Conservation (phyloP, 2,797 vertebrate species). For the Bradypus variegatus region DNA sequence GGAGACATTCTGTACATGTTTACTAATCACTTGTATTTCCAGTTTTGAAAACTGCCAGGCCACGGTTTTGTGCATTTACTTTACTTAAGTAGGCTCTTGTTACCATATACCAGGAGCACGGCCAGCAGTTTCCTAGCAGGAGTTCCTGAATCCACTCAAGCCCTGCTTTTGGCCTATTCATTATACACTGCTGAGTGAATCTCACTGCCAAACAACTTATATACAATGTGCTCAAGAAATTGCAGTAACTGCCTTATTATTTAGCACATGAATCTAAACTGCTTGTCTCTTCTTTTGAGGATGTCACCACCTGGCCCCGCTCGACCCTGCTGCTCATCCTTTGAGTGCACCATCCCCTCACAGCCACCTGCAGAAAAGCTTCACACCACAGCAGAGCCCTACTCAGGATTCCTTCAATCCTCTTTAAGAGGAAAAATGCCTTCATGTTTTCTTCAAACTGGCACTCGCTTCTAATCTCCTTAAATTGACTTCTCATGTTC, state of each 20-base stretch:
- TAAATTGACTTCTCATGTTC: background rate
- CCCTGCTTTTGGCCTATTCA: background rate
- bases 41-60: background rate
- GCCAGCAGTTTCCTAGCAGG: background rate
- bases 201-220: background rate
- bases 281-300: background rate
- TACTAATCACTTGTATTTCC: background rate
- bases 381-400: background rate
- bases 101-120: background rate
- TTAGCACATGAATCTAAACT: background rate
- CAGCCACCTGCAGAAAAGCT: background rate
- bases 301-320: background rate
- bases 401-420: background rate
- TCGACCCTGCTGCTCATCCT: background rate
- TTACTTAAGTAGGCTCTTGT: background rate
- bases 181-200: background rate
- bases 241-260: background rate
- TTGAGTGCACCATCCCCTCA: background rate
- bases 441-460: background rate
- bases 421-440: background rate
- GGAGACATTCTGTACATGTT: background rate
- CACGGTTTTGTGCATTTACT: background rate
- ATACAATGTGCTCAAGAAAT: background rate
- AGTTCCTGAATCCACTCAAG: background rate
- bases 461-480: background rate